phyloP scores from a whole-genome alignment of 2,113 vertebrate genomes.

The Pipa parva region DNA sequence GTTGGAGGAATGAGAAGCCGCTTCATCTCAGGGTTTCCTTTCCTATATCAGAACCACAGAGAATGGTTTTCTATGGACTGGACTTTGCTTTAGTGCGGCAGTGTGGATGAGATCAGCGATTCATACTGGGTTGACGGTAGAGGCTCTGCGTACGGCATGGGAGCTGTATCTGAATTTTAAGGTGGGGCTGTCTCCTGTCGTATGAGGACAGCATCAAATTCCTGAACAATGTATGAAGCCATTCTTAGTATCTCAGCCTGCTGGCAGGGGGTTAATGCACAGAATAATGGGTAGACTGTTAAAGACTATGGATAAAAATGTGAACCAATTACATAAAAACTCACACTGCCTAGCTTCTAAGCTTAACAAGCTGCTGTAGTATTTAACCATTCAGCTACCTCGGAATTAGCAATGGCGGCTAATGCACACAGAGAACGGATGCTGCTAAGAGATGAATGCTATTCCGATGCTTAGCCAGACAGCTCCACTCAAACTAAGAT shows the following conservation, averaged over 20 bases:
- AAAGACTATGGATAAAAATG: not conserved
- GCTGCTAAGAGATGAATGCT: not conserved
- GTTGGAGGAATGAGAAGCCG: conserved; percentile 1
- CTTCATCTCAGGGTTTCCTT: conserved; percentile 18
- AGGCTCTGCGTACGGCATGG: not conserved
- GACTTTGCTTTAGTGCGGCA: conserved; percentile 11
- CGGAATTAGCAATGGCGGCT: not conserved
- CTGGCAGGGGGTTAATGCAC: not conserved
- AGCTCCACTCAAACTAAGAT: too few species aligned
- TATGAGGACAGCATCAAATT: conserved; percentile 4
- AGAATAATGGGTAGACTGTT: not conserved
- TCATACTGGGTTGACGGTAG: not conserved
- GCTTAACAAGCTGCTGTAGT: not conserved
- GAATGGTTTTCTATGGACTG: not conserved
- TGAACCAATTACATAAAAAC: too few species aligned
- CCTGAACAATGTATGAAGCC: not conserved
- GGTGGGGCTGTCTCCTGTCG: conserved; percentile 19
- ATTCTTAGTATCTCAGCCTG: not conserved
- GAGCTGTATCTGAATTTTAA: conserved; percentile 2
- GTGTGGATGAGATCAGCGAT: conserved; percentile 15
- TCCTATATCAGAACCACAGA: conserved; percentile 9
- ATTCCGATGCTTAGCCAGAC: too few species aligned
- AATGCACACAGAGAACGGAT: not conserved
- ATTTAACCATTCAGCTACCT: not conserved
- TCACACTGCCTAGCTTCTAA: not conserved